These are phyloP conservation scores for Drosophila parvula DNA, from an alignment of 1,140 invertebrate species.

Conservation along the genomic window DNA sequence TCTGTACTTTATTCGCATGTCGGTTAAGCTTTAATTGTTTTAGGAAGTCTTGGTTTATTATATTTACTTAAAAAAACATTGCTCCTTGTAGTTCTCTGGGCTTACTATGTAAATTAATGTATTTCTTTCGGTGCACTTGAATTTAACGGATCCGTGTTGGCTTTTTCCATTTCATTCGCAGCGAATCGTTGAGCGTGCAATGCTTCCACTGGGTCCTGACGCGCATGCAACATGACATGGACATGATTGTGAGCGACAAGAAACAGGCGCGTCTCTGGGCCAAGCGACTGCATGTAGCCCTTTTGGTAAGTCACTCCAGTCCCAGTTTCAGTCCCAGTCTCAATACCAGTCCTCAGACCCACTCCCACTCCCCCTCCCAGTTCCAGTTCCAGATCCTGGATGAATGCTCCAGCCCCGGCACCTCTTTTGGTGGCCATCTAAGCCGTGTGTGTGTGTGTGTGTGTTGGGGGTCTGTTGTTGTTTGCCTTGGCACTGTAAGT, in stretches of 20 bases:
- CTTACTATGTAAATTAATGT: not conserved
- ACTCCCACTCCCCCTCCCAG: not conserved
- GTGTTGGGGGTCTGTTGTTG: conserved; percentile 59
- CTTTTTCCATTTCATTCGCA: conserved; percentile 82
- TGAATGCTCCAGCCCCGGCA: not conserved
- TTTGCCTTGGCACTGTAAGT: conserved; percentile 68
- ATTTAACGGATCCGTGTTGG: conserved; percentile 15
- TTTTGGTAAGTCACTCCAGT: conserved; percentile 85
- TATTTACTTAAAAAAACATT: not conserved
- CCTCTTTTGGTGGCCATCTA: conserved; percentile 22
- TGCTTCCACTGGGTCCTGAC: conserved; percentile 97
- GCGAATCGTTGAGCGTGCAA: conserved; percentile 94
- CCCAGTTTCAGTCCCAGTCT: not conserved
- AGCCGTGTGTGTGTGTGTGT: conserved; percentile 18
- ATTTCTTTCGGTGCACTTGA: conserved; percentile 10
- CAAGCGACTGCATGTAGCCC: conserved; percentile 91
- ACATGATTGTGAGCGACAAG: conserved; percentile 94
- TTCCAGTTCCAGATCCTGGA: not conserved
- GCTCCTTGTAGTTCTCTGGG: not conserved
- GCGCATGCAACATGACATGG: conserved; percentile 94
- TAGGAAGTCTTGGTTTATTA: not conserved
- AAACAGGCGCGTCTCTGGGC: conserved; percentile 93
- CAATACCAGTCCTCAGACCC: not conserved
- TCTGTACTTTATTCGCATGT: not conserved
- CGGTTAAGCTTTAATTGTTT: not conserved